Evolutionary conservation across 2,888 invertebrate genomes (phyloP).

Genomic region (Azorinus chamasolen): DNA sequence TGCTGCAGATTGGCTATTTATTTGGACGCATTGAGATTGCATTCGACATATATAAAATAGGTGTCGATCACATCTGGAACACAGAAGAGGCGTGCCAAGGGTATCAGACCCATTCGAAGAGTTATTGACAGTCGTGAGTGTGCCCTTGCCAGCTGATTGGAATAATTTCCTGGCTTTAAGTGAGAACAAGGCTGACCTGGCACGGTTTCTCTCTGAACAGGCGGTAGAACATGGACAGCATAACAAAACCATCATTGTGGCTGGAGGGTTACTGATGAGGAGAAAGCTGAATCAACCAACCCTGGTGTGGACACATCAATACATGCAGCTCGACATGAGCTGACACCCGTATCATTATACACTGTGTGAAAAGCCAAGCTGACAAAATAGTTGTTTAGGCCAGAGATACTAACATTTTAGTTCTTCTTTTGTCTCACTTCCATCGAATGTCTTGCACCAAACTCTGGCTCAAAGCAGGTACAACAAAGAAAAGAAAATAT

Average conservation of each 20-base stretch:
- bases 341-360: constrained; percentile 1
- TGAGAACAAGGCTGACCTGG: constrained; percentile 15
- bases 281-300: not conserved
- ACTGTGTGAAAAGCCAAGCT: not conserved
- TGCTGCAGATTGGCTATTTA: too few species aligned
- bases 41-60: too few species aligned
- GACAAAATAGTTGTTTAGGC: not conserved
- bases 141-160: constrained; percentile 7
- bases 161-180: not conserved
- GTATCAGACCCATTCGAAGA: constrained; percentile 5
- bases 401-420: constrained; percentile 2
- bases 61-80: constrained; percentile 2
- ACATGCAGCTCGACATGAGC: not conserved
- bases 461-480: too few species aligned
- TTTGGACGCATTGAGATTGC: too few species aligned
- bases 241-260: constrained; percentile 2
- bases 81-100: not conserved
- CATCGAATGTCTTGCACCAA: too few species aligned
- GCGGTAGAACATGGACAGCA: not conserved
- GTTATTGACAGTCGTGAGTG: constrained; percentile 8
- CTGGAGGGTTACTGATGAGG: not conserved
- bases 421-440: constrained; percentile 5
- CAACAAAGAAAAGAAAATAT: too few species aligned
- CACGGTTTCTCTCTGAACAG: constrained; percentile 4
- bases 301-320: not conserved